Conservation (phyloP, 2,113 vertebrate genomes). For the Recurvirostra avosetta region DNA sequence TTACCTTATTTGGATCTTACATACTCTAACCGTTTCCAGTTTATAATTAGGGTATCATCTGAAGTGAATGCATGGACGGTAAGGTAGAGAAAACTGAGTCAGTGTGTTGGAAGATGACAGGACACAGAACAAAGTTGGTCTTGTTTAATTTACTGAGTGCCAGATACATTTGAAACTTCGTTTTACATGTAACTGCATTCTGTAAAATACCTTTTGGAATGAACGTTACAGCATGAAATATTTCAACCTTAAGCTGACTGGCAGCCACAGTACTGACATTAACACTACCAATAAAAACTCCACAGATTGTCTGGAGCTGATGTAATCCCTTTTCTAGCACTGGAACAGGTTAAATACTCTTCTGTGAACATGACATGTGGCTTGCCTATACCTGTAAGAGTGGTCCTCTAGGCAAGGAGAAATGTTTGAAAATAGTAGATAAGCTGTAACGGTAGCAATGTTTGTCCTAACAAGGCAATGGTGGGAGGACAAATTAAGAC, state of each 20-base stretch:
- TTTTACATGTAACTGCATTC: neutral
- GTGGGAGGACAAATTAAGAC: neutral
- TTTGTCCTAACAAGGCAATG: neutral
- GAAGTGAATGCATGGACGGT: neutral
- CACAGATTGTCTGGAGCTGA: neutral
- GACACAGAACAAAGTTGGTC: neutral
- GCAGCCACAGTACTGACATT: neutral
- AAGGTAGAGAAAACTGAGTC: neutral
- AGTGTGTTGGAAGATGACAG: neutral
- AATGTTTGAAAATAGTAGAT: neutral
- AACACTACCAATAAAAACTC: neutral
- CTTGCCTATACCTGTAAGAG: neutral
- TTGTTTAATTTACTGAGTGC: neutral
- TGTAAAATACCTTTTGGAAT: neutral
- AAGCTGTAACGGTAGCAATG: neutral
- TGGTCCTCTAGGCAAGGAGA: neutral
- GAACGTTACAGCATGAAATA: neutral
- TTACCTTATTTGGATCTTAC: neutral
- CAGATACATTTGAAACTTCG: neutral
- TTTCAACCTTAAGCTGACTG: neutral
- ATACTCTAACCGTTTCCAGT: neutral
- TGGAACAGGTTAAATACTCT: neutral
- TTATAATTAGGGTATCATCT: neutral
- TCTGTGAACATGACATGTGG: rapidly evolving
- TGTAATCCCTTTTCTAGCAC: neutral